Evolutionary conservation across 2,113 vertebrate genomes (phyloP).

Genomic region (Hyaena hyaena): DNA sequence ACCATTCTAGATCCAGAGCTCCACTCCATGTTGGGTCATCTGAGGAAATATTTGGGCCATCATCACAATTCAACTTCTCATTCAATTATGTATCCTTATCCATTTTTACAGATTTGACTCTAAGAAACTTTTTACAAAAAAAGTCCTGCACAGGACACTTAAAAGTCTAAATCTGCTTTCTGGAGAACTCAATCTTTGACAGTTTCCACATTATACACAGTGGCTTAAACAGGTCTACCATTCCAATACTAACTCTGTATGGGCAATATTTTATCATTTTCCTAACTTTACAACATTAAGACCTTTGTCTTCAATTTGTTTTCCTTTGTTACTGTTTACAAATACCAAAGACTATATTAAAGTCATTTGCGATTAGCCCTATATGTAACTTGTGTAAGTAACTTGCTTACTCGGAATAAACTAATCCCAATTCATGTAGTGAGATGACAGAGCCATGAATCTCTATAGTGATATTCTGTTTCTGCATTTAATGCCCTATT

Average conservation of each 20-base stretch:
- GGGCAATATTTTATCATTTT: background rate
- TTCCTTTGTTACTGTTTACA: background rate
- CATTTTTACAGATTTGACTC: background rate
- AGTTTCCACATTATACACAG: background rate
- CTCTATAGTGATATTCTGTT: background rate
- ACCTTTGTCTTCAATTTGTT: background rate
- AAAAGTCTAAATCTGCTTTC: background rate
- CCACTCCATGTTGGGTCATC: background rate
- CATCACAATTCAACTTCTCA: background rate
- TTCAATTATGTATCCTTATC: background rate
- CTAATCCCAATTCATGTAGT: background rate
- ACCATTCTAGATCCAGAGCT: background rate
- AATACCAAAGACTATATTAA: background rate
- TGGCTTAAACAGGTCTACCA: background rate
- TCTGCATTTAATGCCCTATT: conserved; percentile 19
- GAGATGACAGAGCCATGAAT: background rate
- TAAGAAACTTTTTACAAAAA: background rate
- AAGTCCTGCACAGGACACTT: background rate
- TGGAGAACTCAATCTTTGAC: background rate
- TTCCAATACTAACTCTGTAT: background rate
- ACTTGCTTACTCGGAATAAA: conserved; percentile 62
- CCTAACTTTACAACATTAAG: background rate
- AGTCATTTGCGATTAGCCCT: conserved; percentile 48
- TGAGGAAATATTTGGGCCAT: background rate
- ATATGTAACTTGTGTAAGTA: conserved; percentile 28